A percentile compares a stretch with the other conserved stretches of the same genome.
phyloP scores from a whole-genome alignment of 2,113 vertebrate genomes.

The Anguilla rostrata region DNA sequence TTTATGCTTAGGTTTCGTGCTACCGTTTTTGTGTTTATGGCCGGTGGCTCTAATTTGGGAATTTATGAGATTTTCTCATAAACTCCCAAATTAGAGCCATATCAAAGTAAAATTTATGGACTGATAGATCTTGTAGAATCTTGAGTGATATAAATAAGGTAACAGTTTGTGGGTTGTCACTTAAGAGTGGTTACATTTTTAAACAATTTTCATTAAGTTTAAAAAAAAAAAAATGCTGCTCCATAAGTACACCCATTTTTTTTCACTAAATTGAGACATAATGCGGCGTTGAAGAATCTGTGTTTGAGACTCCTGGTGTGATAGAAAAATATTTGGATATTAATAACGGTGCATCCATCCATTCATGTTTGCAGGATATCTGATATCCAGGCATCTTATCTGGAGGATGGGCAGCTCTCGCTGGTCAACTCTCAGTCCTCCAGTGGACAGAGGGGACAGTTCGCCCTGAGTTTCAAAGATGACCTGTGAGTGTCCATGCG shows the following conservation, averaged over 20 bases:
- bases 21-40: too few relatives aligned
- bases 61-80: too few relatives aligned
- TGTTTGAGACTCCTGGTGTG: neutral
- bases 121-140: too few relatives aligned
- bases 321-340: neutral
- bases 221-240: too few relatives aligned
- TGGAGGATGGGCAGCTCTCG: conserved; percentile 66
- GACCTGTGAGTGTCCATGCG: conserved; percentile 75
- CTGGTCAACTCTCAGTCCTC: conserved; percentile 45
- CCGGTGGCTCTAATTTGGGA: too few relatives aligned
- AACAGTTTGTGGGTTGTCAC: too few relatives aligned
- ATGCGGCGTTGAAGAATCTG: neutral
- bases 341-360: neutral
- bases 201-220: too few relatives aligned
- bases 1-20: too few relatives aligned
- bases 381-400: conserved; percentile 76
- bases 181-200: too few relatives aligned
- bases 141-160: too few relatives aligned
- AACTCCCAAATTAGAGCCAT: too few relatives aligned
- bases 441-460: conserved; percentile 60
- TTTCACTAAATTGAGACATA: neutral
- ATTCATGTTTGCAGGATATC: conserved; percentile 63
- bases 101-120: too few relatives aligned
- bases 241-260: neutral
- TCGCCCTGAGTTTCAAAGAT: conserved; percentile 78